phyloP scores from a whole-genome alignment of 2,888 invertebrate genomes.

The Parnassius apollo region DNA sequence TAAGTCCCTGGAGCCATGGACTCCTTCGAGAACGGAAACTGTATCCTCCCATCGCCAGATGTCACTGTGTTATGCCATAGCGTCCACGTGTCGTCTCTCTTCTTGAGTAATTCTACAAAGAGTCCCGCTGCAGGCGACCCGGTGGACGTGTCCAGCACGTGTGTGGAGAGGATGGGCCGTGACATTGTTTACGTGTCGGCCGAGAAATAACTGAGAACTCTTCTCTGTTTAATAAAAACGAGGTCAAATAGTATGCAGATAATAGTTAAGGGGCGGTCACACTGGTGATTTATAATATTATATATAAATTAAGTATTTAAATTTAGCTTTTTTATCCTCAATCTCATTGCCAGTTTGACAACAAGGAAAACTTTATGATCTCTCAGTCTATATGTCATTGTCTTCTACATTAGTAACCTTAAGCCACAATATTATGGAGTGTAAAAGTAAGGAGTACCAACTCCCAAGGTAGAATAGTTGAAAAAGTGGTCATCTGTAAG shows the following conservation, averaged over 20 bases:
- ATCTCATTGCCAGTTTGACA: no score
- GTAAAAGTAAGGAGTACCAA: no score
- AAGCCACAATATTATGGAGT: no score
- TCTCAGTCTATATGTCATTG: no score
- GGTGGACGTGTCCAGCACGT: constrained; percentile 86
- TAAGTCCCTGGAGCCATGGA: constrained; percentile 85
- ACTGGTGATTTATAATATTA: constrained; percentile 2
- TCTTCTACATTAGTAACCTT: no score
- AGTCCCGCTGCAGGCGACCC: constrained; percentile 85
- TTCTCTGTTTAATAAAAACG: constrained; percentile 14
- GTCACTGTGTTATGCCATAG: constrained; percentile 84
- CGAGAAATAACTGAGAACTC: constrained; percentile 17
- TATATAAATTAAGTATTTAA: no score
- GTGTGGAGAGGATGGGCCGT: constrained; percentile 85
- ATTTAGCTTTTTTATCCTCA: no score
- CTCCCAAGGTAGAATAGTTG: no score
- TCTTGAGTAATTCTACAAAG: constrained; percentile 84
- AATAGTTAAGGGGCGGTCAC: constrained; percentile 18
- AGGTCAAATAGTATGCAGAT: constrained; percentile 24
- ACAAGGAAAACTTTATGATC: no score
- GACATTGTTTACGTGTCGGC: constrained; percentile 45
- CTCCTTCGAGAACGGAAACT: constrained; percentile 81
- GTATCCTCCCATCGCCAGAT: constrained; percentile 84
- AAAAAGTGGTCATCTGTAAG: no score
- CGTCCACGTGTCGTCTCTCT: constrained; percentile 84